These are phyloP conservation scores for Thunnus thynnus DNA, from an alignment of 2,113 vertebrate genomes.

Conservation along the genomic window DNA sequence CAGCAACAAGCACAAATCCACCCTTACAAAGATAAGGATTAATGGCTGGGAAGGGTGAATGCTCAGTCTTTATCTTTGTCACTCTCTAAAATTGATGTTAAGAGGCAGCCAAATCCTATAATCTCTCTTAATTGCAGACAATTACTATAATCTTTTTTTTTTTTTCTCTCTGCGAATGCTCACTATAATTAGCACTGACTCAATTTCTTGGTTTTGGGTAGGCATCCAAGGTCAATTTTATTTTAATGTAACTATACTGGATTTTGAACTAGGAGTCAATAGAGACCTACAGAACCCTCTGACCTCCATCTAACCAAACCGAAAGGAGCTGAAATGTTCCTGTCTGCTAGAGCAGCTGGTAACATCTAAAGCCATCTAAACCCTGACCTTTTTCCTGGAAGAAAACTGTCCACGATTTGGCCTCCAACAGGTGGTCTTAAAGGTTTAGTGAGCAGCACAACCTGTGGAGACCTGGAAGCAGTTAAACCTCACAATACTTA, in stretches of 20 bases:
- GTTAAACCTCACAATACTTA: constrained; percentile 64
- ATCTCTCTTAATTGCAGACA: constrained; percentile 72
- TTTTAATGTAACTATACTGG: constrained; percentile 50
- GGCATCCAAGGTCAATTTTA: constrained; percentile 68
- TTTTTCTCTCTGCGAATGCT: constrained; percentile 44
- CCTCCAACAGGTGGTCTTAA: constrained; percentile 74
- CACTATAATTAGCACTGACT: constrained; percentile 72
- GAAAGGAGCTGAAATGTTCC: constrained; percentile 36
- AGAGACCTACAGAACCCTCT: constrained; percentile 37
- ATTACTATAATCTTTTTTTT: constrained; percentile 60
- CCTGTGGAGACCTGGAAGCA: constrained; percentile 72
- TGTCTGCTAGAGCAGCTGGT: constrained; percentile 47
- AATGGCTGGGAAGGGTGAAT: constrained; percentile 12
- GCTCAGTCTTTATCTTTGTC: constrained; percentile 41
- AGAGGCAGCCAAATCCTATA: constrained; percentile 64
- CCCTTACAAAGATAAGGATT: constrained; percentile 10
- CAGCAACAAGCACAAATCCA: background rate
- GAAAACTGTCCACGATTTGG: constrained; percentile 52
- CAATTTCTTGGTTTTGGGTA: constrained; percentile 74
- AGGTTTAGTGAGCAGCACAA: constrained; percentile 61
- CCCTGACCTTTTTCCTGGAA: constrained; percentile 54
- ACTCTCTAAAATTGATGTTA: constrained; percentile 58
- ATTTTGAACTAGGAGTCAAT: constrained; percentile 53
- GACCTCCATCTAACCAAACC: constrained; percentile 34
- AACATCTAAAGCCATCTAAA: constrained; percentile 43